Evolutionary conservation across 2,797 vertebrate genomes (phyloP).

Genomic region (Simalia tracyae): DNA sequence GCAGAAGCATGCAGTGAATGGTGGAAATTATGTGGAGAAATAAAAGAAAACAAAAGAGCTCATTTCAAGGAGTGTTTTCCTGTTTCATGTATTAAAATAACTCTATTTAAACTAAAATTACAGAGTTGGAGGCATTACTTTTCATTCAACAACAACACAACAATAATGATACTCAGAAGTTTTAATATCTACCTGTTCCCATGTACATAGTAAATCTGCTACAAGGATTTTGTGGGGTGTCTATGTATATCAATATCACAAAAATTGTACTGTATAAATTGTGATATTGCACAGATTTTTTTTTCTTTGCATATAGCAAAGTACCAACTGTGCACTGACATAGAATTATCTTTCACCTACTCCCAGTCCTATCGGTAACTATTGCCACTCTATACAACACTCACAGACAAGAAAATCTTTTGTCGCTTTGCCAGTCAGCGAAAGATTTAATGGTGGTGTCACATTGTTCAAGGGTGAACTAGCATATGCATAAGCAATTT

Average conservation of each 20-base stretch:
- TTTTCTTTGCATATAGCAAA: background rate
- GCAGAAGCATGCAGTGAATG: too few species aligned
- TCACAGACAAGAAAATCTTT: conserved; percentile 12
- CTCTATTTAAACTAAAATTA: too few species aligned
- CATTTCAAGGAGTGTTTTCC: too few species aligned
- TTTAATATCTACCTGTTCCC: background rate
- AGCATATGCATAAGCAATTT: conserved; percentile 4
- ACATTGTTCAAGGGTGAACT: conserved; percentile 9
- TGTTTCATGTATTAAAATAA: too few species aligned
- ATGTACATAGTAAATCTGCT: background rate
- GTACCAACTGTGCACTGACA: background rate
- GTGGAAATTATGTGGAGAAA: too few species aligned
- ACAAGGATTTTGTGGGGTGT: accelerated
- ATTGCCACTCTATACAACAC: background rate
- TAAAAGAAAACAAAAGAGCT: too few species aligned
- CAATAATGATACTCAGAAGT: background rate
- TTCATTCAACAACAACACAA: too few species aligned
- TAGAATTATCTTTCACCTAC: background rate
- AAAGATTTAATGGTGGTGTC: conserved; percentile 8
- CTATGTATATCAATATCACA: background rate
- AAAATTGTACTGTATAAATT: background rate
- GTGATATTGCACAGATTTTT: background rate
- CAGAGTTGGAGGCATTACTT: too few species aligned
- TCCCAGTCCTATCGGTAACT: background rate
- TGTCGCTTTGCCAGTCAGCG: background rate